A percentile compares a stretch with the other conserved stretches of the same genome.
phyloP scores from a whole-genome alignment of 2,797 vertebrate genomes.

The Galago senegalensis region DNA sequence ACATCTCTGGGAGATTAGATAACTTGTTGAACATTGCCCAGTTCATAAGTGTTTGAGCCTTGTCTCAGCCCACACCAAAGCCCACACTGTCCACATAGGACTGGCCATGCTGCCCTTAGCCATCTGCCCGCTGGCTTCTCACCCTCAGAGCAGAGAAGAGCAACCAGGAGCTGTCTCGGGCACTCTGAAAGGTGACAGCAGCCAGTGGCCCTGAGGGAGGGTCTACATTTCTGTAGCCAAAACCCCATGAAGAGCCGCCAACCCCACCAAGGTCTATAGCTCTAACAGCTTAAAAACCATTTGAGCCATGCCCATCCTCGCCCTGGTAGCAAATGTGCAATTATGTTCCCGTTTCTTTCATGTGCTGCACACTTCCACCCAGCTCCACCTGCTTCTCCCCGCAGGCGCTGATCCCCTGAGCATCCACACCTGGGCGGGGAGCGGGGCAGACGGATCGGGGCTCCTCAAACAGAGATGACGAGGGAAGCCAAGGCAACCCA shows the following conservation, averaged over 20 bases:
- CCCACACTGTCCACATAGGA: rapidly evolving
- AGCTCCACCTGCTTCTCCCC: no score
- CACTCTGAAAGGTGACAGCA: rapidly evolving
- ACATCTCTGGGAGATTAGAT: not conserved
- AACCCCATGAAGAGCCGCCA: not conserved
- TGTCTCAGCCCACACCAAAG: not conserved
- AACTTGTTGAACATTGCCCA: not conserved
- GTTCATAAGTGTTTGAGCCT: not conserved
- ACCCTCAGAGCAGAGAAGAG: not conserved
- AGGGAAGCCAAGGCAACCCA: not conserved
- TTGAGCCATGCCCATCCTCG: not conserved
- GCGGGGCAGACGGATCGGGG: not conserved
- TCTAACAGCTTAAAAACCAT: not conserved
- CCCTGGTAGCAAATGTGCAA: not conserved
- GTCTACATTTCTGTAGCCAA: not conserved
- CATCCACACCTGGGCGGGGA: not conserved
- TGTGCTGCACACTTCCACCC: not conserved
- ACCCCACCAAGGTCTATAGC: not conserved
- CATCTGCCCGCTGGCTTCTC: not conserved
- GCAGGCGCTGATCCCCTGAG: no score
- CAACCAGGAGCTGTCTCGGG: rapidly evolving
- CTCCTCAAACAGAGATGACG: not conserved
- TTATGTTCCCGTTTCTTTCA: not conserved
- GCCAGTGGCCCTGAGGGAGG: no score
- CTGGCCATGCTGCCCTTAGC: not conserved